phyloP scores from a whole-genome alignment of 2,888 invertebrate species.

The Agrochola circellaris region DNA sequence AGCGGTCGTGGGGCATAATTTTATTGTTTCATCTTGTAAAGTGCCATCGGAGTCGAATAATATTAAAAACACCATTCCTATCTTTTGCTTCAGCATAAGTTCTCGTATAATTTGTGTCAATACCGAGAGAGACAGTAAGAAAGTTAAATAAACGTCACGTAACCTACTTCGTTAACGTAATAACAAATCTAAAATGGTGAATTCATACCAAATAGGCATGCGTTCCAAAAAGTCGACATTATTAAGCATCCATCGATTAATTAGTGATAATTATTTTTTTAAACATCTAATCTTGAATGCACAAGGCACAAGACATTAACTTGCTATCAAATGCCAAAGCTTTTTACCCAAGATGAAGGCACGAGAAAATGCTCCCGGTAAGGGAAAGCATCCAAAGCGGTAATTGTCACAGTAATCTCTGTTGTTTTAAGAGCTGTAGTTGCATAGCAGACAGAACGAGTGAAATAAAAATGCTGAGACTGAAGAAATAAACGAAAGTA shows the following conservation, averaged over 20 bases:
- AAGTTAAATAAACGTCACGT: not conserved
- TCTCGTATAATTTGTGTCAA: not conserved
- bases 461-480: conserved; percentile 86
- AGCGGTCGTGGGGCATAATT: not conserved
- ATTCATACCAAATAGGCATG: not conserved
- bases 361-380: conserved; percentile 47
- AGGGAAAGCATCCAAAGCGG: conserved; percentile 27
- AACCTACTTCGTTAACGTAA: no score
- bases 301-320: conserved; percentile 24
- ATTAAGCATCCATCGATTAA: not conserved
- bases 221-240: not conserved
- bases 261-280: not conserved
- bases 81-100: not conserved
- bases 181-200: not conserved
- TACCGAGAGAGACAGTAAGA: not conserved
- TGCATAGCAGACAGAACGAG: conserved; percentile 80
- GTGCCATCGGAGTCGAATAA: not conserved
- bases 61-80: not conserved
- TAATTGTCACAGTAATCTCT: conserved; percentile 69
- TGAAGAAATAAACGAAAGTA: conserved; percentile 89
- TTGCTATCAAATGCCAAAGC: conserved; percentile 36
- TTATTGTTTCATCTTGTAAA: not conserved
- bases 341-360: conserved; percentile 25
- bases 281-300: conserved; percentile 21
- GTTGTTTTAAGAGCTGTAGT: conserved; percentile 71